Evolutionary conservation across 1,140 invertebrate species (phyloP).

Genomic region (Listronotus bonariensis): DNA sequence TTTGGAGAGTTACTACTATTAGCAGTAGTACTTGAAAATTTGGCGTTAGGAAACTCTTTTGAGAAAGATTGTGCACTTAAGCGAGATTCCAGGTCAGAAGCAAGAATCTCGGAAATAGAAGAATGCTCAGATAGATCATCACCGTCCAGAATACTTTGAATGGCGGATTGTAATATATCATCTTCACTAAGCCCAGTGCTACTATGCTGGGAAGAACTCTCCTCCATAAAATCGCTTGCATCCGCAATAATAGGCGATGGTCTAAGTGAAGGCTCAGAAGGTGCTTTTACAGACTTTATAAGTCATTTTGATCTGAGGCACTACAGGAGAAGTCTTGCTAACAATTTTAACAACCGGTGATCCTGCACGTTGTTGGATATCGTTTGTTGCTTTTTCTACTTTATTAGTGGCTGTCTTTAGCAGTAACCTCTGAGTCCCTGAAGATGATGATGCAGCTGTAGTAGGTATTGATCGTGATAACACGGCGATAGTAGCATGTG

Average conservation of each 20-base stretch:
- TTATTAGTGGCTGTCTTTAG: background rate
- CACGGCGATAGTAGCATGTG: background rate
- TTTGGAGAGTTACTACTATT: too few relatives aligned
- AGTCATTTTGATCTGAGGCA: too few relatives aligned
- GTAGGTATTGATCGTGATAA: background rate
- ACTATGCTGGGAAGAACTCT: background rate
- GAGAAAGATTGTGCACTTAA: background rate
- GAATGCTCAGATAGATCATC: slow-evolving; percentile 10
- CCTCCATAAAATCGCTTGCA: background rate
- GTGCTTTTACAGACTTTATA: too few relatives aligned
- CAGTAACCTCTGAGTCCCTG: background rate
- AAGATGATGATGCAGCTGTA: background rate
- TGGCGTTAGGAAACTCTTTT: too few relatives aligned
- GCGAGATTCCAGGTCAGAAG: background rate
- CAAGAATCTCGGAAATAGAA: background rate
- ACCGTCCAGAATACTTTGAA: slow-evolving; percentile 16
- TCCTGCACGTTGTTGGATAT: too few relatives aligned
- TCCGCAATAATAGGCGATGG: too few relatives aligned
- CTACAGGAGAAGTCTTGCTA: too few relatives aligned
- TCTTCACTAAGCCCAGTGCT: slow-evolving; percentile 4
- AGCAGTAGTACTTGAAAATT: too few relatives aligned
- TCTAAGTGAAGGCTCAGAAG: too few relatives aligned
- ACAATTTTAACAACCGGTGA: too few relatives aligned
- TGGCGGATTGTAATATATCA: slow-evolving; percentile 22
- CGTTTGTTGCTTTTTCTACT: background rate